A percentile compares a stretch with the other conserved stretches of the same genome.
Conservation (phyloP, 2,888 invertebrate genomes). For the Macrosoma leucophasiata region DNA sequence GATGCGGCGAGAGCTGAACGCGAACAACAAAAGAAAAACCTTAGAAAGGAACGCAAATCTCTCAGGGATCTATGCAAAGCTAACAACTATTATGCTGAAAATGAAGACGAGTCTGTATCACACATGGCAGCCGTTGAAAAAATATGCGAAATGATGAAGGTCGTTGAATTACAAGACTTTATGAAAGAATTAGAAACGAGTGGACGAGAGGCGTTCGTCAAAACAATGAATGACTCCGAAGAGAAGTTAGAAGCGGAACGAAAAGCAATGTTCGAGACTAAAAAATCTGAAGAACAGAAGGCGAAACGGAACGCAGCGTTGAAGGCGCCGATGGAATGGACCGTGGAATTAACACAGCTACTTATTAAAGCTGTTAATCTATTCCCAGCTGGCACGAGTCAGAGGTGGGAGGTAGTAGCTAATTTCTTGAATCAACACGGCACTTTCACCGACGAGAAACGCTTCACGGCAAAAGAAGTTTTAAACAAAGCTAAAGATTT, state of each 20-base stretch:
- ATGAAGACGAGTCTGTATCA: conserved; percentile 82
- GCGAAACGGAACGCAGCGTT: conserved; percentile 58
- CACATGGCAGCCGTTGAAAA: conserved; percentile 95
- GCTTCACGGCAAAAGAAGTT: conserved; percentile 92
- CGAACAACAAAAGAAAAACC: conserved; percentile 87
- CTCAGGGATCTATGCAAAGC: conserved; percentile 87
- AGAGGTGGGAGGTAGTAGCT: conserved; percentile 96
- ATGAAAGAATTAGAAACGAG: conserved; percentile 80
- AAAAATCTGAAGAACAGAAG: conserved; percentile 60
- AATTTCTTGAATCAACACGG: conserved; percentile 95
- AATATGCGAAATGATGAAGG: conserved; percentile 87
- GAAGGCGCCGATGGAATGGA: conserved; percentile 82
- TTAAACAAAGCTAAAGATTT: conserved; percentile 96
- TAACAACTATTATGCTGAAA: conserved; percentile 85
- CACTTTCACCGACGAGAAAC: conserved; percentile 72
- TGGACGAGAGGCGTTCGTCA: conserved; percentile 80
- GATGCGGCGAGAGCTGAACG: conserved; percentile 90
- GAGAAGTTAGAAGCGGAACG: conserved; percentile 86
- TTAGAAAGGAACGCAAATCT: conserved; percentile 91
- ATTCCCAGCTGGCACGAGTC: conserved; percentile 96
- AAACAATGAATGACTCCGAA: conserved; percentile 82
- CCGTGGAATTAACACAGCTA: conserved; percentile 88
- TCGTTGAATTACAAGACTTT: conserved; percentile 83
- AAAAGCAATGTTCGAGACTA: conserved; percentile 73
- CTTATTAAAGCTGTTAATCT: conserved; percentile 98